phyloP scores from a whole-genome alignment of 2,888 invertebrate genomes.

The Drosophila neotestacea region DNA sequence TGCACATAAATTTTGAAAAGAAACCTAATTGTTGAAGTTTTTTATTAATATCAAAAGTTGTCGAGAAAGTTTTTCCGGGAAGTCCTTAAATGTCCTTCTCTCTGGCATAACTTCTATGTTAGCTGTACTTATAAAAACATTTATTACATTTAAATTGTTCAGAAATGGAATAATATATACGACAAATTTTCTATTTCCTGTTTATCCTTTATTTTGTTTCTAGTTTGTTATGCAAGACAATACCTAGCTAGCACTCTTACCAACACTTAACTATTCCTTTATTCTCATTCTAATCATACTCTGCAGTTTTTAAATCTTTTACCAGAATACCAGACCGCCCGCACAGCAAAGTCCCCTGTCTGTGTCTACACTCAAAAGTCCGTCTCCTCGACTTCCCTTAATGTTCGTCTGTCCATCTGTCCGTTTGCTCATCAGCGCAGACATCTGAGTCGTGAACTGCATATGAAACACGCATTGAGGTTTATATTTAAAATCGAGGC shows the following conservation, averaged over 20 bases:
- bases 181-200: neutral
- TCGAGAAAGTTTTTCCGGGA: no score
- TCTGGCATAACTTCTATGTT: no score
- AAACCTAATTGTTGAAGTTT: no score
- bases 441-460: constrained; percentile 66
- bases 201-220: neutral
- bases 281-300: constrained; percentile 10
- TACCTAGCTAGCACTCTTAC: neutral
- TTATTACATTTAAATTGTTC: neutral
- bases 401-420: constrained; percentile 10
- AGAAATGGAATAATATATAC: neutral
- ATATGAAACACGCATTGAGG: constrained; percentile 60
- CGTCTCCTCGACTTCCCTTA: constrained; percentile 29
- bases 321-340: constrained; percentile 45
- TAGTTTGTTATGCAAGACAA: constrained; percentile 16
- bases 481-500: constrained; percentile 71
- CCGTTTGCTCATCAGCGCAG: constrained; percentile 49
- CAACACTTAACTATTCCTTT: neutral
- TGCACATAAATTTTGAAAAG: no score
- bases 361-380: neutral
- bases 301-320: constrained; percentile 14
- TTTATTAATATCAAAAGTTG: no score
- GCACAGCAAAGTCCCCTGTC: constrained; percentile 23
- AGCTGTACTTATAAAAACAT: no score
- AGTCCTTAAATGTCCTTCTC: no score